Evolutionary conservation across 2,113 vertebrate species (phyloP).

Genomic region (Oreotragus oreotragus): DNA sequence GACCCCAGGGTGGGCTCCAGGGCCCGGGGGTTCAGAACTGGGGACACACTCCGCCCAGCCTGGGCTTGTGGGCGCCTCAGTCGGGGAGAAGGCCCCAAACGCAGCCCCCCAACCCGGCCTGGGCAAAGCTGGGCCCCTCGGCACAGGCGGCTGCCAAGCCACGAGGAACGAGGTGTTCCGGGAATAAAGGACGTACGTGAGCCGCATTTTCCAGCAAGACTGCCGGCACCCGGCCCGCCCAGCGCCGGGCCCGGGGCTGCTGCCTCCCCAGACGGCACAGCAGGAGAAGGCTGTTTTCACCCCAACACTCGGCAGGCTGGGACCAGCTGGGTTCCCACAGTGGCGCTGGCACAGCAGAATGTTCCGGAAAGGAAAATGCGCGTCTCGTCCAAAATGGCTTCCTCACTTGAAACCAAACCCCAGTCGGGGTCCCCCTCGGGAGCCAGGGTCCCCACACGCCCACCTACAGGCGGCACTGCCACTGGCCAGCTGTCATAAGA

Average conservation of each 20-base stretch:
- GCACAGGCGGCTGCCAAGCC: conserved; percentile 27
- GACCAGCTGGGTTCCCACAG: not conserved
- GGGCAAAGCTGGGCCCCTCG: conserved; percentile 18
- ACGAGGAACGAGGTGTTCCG: conserved; percentile 35
- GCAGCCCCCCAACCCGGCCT: not conserved
- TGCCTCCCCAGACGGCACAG: conserved; percentile 6
- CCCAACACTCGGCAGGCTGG: not conserved
- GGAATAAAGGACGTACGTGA: conserved; percentile 46
- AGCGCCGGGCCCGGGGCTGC: not conserved
- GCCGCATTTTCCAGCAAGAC: conserved; percentile 62
- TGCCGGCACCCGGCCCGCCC: not conserved
- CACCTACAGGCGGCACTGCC: not conserved
- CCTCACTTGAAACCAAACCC: not conserved
- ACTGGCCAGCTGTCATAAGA: not conserved
- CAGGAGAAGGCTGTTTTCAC: conserved; percentile 29
- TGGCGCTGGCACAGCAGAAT: not conserved
- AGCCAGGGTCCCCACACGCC: not conserved
- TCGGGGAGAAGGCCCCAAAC: not conserved
- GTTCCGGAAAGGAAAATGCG: conserved; percentile 49
- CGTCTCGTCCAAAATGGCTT: conserved; percentile 49
- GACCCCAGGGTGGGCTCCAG: not conserved
- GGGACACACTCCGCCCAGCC: not conserved
- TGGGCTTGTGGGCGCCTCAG: not conserved
- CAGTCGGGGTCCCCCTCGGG: not conserved
- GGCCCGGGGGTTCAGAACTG: not conserved